phyloP scores from a whole-genome alignment of 2,113 vertebrate genomes.

The Ellobius talpinus region DNA sequence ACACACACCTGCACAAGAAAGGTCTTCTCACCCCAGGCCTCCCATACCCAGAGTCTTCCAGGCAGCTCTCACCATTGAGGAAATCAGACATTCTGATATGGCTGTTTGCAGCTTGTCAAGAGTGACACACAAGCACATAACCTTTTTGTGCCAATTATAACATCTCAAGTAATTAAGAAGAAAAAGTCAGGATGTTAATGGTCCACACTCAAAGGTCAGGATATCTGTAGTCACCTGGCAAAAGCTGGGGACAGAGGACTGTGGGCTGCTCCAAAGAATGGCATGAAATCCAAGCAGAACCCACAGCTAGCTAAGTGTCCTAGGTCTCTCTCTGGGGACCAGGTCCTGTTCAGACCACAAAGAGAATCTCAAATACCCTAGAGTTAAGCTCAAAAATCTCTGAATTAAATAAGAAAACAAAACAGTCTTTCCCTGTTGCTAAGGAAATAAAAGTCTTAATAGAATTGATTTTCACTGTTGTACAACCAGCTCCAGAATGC shows the following conservation, averaged over 20 bases:
- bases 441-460: neutral
- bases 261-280: neutral
- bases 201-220: conserved; percentile 63
- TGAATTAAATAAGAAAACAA: neutral
- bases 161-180: conserved; percentile 73
- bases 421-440: neutral
- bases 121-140: neutral
- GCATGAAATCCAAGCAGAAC: neutral
- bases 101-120: conserved; percentile 10
- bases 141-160: conserved; percentile 62
- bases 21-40: neutral
- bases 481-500: neutral
- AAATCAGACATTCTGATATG: neutral
- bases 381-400: neutral
- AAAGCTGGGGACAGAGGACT: neutral
- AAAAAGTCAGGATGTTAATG: conserved; percentile 65
- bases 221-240: neutral
- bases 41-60: neutral
- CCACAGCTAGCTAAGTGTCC: accelerated
- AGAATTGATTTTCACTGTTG: neutral
- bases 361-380: neutral
- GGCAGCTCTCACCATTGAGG: neutral
- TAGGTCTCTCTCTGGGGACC: neutral
- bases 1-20: neutral
- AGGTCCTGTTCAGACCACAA: neutral